phyloP scores from a whole-genome alignment of 2,888 invertebrate genomes.

The Chymomyza amoena region DNA sequence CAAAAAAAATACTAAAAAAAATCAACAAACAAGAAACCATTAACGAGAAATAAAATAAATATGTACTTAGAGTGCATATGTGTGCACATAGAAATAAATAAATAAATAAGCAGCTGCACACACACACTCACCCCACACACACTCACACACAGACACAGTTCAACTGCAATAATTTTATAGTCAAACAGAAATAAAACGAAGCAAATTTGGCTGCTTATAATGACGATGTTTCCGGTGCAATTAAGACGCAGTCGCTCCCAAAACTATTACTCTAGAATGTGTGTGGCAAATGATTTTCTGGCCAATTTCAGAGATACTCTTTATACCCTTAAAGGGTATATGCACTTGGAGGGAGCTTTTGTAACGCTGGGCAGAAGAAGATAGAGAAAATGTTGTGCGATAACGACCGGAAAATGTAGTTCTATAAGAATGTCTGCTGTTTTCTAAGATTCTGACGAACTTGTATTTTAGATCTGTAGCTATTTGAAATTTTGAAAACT shows the following conservation, averaged over 20 bases:
- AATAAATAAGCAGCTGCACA: background rate
- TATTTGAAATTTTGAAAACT: no score
- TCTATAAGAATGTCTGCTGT: no score
- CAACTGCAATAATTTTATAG: conserved; percentile 21
- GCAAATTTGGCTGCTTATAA: conserved; percentile 27
- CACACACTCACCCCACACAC: background rate
- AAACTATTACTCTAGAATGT: conserved; percentile 14
- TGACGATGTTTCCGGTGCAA: conserved; percentile 64
- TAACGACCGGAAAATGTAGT: no score
- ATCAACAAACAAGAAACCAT: background rate
- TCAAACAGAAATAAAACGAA: conserved; percentile 26
- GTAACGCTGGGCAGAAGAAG: background rate
- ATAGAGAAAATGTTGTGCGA: background rate
- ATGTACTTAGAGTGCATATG: no score
- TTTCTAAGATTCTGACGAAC: no score
- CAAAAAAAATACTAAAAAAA: background rate
- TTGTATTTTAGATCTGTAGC: no score
- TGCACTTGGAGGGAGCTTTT: background rate
- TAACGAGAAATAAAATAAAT: conserved; percentile 2
- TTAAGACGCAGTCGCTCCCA: conserved; percentile 39
- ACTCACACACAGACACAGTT: background rate
- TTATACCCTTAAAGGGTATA: background rate
- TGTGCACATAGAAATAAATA: background rate
- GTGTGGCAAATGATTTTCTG: background rate
- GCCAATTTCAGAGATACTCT: background rate